These are phyloP conservation scores for Caranx melampygus DNA, from an alignment of 2,113 vertebrate genomes.

Conservation along the genomic window DNA sequence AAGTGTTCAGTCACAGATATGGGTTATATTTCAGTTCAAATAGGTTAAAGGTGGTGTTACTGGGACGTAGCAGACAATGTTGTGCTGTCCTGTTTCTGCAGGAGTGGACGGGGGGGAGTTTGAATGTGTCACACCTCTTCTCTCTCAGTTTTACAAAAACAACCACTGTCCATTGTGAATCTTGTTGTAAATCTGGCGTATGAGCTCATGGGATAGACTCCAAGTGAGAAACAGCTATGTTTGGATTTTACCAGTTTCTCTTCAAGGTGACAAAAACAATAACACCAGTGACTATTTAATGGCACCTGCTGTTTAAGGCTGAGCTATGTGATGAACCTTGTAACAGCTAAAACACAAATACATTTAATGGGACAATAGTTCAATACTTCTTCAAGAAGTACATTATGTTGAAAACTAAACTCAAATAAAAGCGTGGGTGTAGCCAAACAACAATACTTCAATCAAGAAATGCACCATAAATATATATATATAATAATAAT, in stretches of 20 bases:
- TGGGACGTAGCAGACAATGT: not conserved
- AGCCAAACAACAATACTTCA: too few species aligned
- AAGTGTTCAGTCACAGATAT: not conserved
- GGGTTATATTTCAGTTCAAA: not conserved
- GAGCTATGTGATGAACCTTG: too few species aligned
- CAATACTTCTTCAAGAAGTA: too few species aligned
- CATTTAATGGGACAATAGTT: too few species aligned
- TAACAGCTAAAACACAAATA: not conserved
- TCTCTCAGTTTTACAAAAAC: constrained; percentile 3
- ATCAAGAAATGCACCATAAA: too few species aligned
- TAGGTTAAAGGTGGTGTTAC: not conserved
- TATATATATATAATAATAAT: too few species aligned
- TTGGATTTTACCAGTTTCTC: constrained; percentile 50
- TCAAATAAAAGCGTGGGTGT: too few species aligned
- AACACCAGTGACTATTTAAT: not conserved
- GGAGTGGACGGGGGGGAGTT: not conserved
- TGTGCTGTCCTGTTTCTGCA: not conserved
- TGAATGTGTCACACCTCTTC: not conserved
- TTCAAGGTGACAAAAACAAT: constrained; percentile 33
- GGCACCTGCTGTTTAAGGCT: not conserved
- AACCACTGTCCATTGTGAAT: not conserved
- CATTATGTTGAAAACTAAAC: too few species aligned
- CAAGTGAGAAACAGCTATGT: not conserved
- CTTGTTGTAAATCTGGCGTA: not conserved
- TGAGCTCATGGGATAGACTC: constrained; percentile 1